These are phyloP conservation scores for Bugulina stolonifera DNA, from an alignment of 2,888 invertebrate genomes.

Conservation along the genomic window DNA sequence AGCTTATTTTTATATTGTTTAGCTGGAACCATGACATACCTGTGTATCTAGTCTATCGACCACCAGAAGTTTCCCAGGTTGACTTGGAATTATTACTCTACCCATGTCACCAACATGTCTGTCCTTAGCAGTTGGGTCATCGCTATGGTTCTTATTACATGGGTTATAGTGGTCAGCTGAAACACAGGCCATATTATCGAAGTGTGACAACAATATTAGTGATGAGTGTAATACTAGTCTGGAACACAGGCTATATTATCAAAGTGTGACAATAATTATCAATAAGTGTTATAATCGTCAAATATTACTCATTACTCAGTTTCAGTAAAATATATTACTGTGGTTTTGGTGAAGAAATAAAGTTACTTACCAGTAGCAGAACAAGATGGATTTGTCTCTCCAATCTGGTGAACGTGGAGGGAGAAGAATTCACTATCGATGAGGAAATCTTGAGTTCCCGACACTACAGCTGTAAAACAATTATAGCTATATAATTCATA, in stretches of 20 bases:
- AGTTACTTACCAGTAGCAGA: constrained; percentile 3
- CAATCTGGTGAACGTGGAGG: constrained; percentile 10
- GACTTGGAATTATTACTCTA: constrained; percentile 12
- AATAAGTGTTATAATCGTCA: neutral
- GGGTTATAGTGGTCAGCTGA: constrained; percentile 16
- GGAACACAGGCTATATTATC: neutral
- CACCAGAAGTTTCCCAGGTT: too few relatives aligned
- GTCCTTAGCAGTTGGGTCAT: constrained; percentile 6
- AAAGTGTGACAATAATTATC: neutral
- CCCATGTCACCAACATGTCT: constrained; percentile 20
- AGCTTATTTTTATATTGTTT: too few relatives aligned
- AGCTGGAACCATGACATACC: neutral
- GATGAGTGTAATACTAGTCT: neutral
- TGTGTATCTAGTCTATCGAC: neutral
- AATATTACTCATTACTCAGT: neutral
- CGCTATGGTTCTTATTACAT: constrained; percentile 1
- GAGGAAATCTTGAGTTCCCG: neutral
- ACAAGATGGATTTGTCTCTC: constrained; percentile 20
- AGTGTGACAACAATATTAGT: too few relatives aligned
- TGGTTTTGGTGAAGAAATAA: neutral
- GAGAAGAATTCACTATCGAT: constrained; percentile 12
- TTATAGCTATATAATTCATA: too few relatives aligned
- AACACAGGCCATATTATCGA: too few relatives aligned
- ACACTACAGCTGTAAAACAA: neutral
- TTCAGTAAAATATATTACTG: neutral